phyloP scores from a whole-genome alignment of 2,888 invertebrate genomes.

The Poecilus cupreus region DNA sequence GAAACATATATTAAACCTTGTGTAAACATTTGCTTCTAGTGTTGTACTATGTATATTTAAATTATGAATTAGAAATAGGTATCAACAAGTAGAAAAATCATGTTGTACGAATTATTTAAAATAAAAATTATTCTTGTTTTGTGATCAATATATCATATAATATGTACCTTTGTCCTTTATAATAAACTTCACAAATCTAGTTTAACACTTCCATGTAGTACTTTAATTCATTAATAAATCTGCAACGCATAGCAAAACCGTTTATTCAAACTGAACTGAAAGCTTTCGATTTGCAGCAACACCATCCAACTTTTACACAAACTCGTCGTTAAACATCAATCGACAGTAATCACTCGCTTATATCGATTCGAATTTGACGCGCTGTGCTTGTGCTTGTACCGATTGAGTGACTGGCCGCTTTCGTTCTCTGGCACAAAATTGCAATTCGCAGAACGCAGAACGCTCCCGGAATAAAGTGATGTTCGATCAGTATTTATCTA shows the following conservation, averaged over 20 bases:
- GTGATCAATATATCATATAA: too few relatives aligned
- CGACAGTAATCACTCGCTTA: slow-evolving; percentile 34
- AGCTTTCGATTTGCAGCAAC: slow-evolving; percentile 13
- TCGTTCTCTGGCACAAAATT: slow-evolving; percentile 24
- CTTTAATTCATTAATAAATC: slow-evolving; percentile 10
- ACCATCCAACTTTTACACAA: slow-evolving; percentile 28
- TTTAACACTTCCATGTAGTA: neutral
- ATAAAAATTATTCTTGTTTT: too few relatives aligned
- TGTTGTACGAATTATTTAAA: too few relatives aligned
- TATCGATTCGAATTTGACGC: slow-evolving; percentile 38
- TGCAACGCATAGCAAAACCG: slow-evolving; percentile 3
- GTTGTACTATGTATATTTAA: too few relatives aligned
- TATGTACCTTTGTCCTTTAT: too few relatives aligned
- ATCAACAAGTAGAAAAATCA: too few relatives aligned
- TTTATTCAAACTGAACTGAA: slow-evolving; percentile 1
- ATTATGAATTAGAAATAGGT: too few relatives aligned
- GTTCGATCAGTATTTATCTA: slow-evolving; percentile 50
- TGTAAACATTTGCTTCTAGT: too few relatives aligned
- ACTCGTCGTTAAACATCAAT: slow-evolving; percentile 37
- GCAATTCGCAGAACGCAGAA: slow-evolving; percentile 22
- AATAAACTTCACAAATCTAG: too few relatives aligned
- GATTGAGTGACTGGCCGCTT: slow-evolving; percentile 1
- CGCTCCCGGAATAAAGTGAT: slow-evolving; percentile 8
- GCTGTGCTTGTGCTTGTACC: too few relatives aligned
- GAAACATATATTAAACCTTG: too few relatives aligned